Conservation (phyloP, 2,888 invertebrate genomes). For the Biston stratarius region DNA sequence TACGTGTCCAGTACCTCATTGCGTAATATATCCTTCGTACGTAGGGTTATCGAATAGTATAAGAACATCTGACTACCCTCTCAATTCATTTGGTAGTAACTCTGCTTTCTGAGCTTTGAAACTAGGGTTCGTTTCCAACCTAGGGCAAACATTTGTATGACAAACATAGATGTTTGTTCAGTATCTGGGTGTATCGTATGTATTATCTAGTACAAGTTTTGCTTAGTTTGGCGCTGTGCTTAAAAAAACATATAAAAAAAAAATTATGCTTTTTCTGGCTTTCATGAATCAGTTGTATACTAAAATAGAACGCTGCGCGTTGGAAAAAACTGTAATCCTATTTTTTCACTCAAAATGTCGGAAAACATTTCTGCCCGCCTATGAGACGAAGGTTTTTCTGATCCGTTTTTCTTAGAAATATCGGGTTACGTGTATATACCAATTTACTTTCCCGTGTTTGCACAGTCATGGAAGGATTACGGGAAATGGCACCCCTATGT, state of each 20-base stretch:
- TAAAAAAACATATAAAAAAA: too few species aligned
- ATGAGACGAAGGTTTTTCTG: constrained; percentile 3
- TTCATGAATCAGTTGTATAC: neutral
- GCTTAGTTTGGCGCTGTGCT: too few species aligned
- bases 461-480: constrained; percentile 13
- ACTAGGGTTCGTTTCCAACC: too few species aligned
- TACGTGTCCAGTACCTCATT: constrained; percentile 39
- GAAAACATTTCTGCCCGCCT: neutral
- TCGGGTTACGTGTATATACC: constrained; percentile 2
- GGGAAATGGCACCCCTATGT: constrained; percentile 20
- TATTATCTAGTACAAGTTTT: too few species aligned
- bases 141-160: too few species aligned
- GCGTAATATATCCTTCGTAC: constrained; percentile 30
- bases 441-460: constrained; percentile 1
- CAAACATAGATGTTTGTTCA: too few species aligned
- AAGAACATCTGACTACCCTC: neutral
- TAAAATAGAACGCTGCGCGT: neutral
- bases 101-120: too few species aligned
- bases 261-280: neutral
- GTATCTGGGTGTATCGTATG: too few species aligned
- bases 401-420: neutral
- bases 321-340: neutral
- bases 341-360: neutral
- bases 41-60: constrained; percentile 20
- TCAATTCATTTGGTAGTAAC: too few species aligned